A percentile compares a stretch with the other conserved stretches of the same genome.
phyloP scores from a whole-genome alignment of 2,888 invertebrate genomes.

The Tridacna gigas region DNA sequence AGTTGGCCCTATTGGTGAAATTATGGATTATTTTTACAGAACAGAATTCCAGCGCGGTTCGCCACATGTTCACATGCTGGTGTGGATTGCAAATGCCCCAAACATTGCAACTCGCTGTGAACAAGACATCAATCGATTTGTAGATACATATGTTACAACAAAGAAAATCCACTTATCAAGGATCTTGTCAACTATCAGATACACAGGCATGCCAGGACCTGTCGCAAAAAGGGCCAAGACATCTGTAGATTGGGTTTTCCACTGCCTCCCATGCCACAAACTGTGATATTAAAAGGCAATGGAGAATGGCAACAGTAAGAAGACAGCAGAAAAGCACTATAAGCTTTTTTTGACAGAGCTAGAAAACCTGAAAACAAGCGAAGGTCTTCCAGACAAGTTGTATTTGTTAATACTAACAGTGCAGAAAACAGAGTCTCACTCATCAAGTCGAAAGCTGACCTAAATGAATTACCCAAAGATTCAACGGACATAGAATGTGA shows the following conservation, averaged over 20 bases:
- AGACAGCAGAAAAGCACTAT: constrained; percentile 8
- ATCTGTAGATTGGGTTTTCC: constrained; percentile 42
- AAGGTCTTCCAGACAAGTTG: constrained; percentile 35
- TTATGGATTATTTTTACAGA: constrained; percentile 60
- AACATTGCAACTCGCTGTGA: not conserved
- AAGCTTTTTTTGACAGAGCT: constrained; percentile 10
- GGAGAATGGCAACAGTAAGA: not conserved
- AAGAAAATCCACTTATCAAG: not conserved
- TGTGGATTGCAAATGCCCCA: constrained; percentile 55
- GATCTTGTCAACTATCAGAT: constrained; percentile 35
- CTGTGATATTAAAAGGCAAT: not conserved
- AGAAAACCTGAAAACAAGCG: constrained; percentile 19
- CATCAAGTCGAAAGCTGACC: not conserved
- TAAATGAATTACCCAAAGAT: not conserved
- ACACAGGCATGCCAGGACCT: constrained; percentile 32
- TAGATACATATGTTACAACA: constrained; percentile 26
- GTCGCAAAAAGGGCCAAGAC: constrained; percentile 31
- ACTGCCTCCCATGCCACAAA: constrained; percentile 34
- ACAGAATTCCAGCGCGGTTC: constrained; percentile 65
- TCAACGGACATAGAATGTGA: constrained; percentile 3
- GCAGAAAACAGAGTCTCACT: not conserved
- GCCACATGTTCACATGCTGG: constrained; percentile 58
- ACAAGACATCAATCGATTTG: constrained; percentile 15
- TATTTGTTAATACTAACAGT: constrained; percentile 47
- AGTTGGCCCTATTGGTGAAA: constrained; percentile 49